These are phyloP conservation scores for Marmota flaviventris DNA, from an alignment of 2,113 vertebrate genomes.

Conservation along the genomic window DNA sequence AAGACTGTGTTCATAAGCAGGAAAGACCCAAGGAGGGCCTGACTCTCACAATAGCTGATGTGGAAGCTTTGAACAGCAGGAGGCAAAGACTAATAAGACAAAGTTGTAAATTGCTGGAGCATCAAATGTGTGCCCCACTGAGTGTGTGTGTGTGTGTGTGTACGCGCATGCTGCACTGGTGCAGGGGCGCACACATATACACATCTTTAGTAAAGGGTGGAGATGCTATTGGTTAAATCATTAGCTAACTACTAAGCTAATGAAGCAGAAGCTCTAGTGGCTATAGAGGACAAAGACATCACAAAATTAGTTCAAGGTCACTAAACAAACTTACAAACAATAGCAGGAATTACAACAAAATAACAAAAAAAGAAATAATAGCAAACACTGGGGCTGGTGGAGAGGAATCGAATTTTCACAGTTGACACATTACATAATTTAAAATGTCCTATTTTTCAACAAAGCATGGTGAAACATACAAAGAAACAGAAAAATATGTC, in stretches of 20 bases:
- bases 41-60: background rate
- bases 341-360: background rate
- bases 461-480: background rate
- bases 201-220: background rate
- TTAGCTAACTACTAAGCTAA: conserved; percentile 5
- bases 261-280: background rate
- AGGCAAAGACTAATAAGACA: background rate
- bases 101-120: background rate
- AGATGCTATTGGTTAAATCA: background rate
- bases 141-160: no score
- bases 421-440: background rate
- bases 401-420: background rate
- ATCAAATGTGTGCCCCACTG: background rate
- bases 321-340: background rate
- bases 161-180: no score
- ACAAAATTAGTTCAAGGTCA: background rate
- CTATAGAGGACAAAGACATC: background rate
- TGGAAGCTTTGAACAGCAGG: background rate
- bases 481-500: background rate
- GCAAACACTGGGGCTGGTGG: background rate
- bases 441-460: background rate
- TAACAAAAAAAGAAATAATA: background rate
- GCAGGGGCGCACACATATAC: no score
- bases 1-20: background rate
- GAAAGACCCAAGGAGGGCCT: background rate